Conservation (phyloP, 1,140 invertebrate genomes). For the Coenobita brevimanus region DNA sequence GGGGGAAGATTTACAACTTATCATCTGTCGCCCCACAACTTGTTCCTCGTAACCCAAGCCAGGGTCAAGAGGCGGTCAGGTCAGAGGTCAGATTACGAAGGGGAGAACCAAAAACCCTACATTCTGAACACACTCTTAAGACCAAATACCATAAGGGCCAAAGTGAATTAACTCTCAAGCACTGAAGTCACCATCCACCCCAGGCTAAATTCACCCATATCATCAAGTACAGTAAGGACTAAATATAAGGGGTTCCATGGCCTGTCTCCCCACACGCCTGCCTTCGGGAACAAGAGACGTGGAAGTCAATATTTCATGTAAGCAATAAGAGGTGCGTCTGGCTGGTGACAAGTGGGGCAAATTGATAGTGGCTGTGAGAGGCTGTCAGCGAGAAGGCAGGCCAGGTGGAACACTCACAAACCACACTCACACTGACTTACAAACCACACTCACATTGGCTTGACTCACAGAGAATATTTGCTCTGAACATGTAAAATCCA, state of each 20-base stretch:
- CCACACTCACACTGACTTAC: too few relatives aligned
- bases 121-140: neutral
- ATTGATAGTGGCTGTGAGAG: constrained; percentile 18
- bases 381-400: too few relatives aligned
- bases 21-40: constrained; percentile 55
- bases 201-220: too few relatives aligned
- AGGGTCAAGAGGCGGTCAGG: constrained; percentile 48
- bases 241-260: too few relatives aligned
- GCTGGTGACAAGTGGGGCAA: constrained; percentile 33
- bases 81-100: constrained; percentile 48
- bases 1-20: constrained; percentile 37
- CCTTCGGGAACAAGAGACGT: neutral
- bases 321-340: constrained; percentile 43
- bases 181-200: too few relatives aligned
- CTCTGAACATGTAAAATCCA: too few relatives aligned
- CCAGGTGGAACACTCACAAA: too few relatives aligned
- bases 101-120: neutral
- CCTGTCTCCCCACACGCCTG: neutral
- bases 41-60: constrained; percentile 52
- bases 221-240: too few relatives aligned
- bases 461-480: too few relatives aligned
- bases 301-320: constrained; percentile 44
- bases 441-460: too few relatives aligned
- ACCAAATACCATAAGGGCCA: neutral
- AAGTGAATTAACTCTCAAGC: neutral